These are phyloP conservation scores for Amphiprion ocellaris DNA, from an alignment of 2,113 vertebrate genomes.

Conservation along the genomic window DNA sequence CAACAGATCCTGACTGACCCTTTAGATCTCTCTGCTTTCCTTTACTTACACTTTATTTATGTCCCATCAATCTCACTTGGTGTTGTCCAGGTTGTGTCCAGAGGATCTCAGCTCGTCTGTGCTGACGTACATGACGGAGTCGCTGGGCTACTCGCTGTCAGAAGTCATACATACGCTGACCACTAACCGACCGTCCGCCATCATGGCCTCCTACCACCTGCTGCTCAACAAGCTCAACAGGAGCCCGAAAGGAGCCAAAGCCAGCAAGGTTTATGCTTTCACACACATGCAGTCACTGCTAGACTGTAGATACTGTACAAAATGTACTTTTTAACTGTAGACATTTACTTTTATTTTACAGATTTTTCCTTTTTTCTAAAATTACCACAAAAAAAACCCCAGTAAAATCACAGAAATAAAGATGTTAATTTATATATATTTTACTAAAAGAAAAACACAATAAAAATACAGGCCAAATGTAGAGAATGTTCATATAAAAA, in stretches of 20 bases:
- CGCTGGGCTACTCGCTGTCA: slow-evolving; percentile 80
- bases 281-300: background rate
- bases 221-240: slow-evolving; percentile 86
- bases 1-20: slow-evolving; percentile 6
- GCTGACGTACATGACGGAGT: slow-evolving; percentile 86
- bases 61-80: background rate
- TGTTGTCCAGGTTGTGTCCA: slow-evolving; percentile 76
- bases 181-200: slow-evolving; percentile 86
- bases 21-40: background rate
- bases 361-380: too few relatives aligned
- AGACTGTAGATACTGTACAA: background rate
- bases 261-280: slow-evolving; percentile 73
- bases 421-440: too few relatives aligned
- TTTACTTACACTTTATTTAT: background rate
- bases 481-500: too few relatives aligned
- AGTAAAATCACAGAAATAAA: too few relatives aligned
- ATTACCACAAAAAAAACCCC: too few relatives aligned
- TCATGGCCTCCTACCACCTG: slow-evolving; percentile 88
- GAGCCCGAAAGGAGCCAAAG: slow-evolving; percentile 80
- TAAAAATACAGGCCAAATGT: too few relatives aligned
- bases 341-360: too few relatives aligned
- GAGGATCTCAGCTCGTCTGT: slow-evolving; percentile 85
- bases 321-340: too few relatives aligned
- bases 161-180: slow-evolving; percentile 85
- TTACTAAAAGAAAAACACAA: too few relatives aligned